Base-by-base conservation (phyloP, 2,888 invertebrate genomes). In the Xanthorhoe spadicearia region DNA sequence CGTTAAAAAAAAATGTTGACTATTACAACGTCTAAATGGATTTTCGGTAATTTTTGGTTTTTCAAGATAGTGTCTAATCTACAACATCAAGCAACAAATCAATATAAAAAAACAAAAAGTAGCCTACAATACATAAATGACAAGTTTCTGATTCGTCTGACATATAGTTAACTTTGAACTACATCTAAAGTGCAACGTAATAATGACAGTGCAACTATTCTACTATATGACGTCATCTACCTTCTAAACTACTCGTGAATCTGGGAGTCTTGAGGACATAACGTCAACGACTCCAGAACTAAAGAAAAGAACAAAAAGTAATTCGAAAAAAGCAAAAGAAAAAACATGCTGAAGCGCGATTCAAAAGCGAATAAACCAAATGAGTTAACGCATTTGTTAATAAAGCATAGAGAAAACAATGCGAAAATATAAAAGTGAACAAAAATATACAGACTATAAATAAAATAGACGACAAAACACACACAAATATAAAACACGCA, bases 201-300 rank as follows among this genome's bases (percentile, higher is more conserved):
- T 32, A 15, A 19, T 13, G n/a, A 38, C 35, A 54, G 54, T 66
- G 66, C 51, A n/a, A 63, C 28, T 32, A 54, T 56, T 8, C n/a
- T 61, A 61, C 32, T 54, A 49, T 49, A 60, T 19, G 53, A 61
- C 48, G 49, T 65, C 52, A 61, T 61, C 53, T 35, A 38, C 43
- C 58, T 28, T 58, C 38, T 13, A 15, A 55, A 28, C 53, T 66
- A 66, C 64, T 18, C n/a, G 17, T 73, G 73, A 58, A 66, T 73
- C 58, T 76, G 90, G 89, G 90, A 91, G 87, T 73, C 84, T 70
- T 87, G 89, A 85, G 90, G 88, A 83, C 90, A 91, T 89, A 92
- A 90, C 74, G 83, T 88, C 91, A 90, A 83, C 72, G 87, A 89
- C 87, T 88, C 87, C 84, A 72, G 73, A 73, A 60, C 19, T 15